Base-by-base conservation (phyloP, 2,113 vertebrate genomes). In the Hipposideros armiger region DNA sequence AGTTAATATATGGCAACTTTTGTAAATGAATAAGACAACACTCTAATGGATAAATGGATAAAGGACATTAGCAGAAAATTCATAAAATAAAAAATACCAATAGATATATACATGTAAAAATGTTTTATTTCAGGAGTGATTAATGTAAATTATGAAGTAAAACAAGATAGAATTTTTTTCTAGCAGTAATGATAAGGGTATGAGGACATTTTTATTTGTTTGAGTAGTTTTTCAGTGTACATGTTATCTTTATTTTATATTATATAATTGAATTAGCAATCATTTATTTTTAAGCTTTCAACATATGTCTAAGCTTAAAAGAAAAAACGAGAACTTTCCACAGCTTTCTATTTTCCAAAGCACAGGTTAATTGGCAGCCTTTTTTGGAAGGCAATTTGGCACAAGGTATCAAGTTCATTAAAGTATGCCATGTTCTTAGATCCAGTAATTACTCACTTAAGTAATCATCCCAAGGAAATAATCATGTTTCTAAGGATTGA, bases 341-440 rank as follows among this genome's bases (percentile, higher is more conserved):
- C 4, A 73, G 50, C 15, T 85, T 88, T 32, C 69, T 22, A 16
- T 30, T 84, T 88, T 76, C 82, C 45, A 83, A 77, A 95, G 60
- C 54, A 80, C 50, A 74, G 22, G 86, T 69, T 74, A 86, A 24
- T 15, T 76, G 64, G 30, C 4, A 81, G 74, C 30, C 15, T 64
- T 96, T 91, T 72, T 40, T 91, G 50, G 40, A 94, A 85, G n/a
- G 30, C n/a, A 81, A 17, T 80, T 70, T 76, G 67, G 28, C n/a
- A 76, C 92, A 69, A 30, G 8, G 42, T 50, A 74, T 73, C 30
- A 89, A 74, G 47, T 45, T 93, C 74, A 70, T 82, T 87, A 9
- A 96, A 87, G 9, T 7, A 58, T n/a, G 19, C 22, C n/a, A 60
- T n/a, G 36, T 20, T 81, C 14, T 66, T 42, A 72, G n/a, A 67